Evolutionary conservation across 1,140 invertebrate genomes (phyloP).

Genomic region (Rhagoletis zephyria): DNA sequence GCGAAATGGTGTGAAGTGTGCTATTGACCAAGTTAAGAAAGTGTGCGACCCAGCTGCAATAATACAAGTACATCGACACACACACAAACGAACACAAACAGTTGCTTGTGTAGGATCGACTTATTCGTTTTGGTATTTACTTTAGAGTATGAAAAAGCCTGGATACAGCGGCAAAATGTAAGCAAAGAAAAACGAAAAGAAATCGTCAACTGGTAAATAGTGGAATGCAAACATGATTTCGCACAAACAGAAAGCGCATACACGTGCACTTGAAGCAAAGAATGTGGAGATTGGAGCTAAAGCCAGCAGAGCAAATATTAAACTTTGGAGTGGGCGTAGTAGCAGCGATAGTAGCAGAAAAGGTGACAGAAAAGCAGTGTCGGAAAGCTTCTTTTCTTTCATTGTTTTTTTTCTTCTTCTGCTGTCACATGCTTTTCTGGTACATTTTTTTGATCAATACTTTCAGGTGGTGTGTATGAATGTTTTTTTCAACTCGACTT

Average conservation of each 20-base stretch:
- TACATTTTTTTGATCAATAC: not conserved
- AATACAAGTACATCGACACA: too few species aligned
- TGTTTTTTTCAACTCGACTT: not conserved
- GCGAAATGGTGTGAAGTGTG: conserved; percentile 32
- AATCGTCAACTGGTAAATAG: conserved; percentile 18
- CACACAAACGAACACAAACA: not conserved
- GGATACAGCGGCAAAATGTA: not conserved
- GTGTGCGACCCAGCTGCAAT: not conserved
- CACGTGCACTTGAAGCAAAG: not conserved
- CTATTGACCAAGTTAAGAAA: conserved; percentile 35
- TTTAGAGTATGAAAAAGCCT: not conserved
- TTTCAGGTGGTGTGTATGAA: not conserved
- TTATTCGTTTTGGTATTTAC: not conserved
- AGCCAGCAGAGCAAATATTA: not conserved
- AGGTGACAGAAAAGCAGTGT: too few species aligned
- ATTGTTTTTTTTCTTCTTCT: not conserved
- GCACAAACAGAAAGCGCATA: not conserved
- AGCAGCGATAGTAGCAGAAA: too few species aligned
- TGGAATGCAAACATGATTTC: not conserved
- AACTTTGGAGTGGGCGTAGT: not conserved
- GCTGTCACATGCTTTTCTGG: not conserved
- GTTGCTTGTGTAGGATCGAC: not conserved
- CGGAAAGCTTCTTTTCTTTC: too few species aligned
- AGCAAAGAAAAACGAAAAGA: not conserved
- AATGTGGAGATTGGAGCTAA: not conserved